Conservation (phyloP, 2,888 invertebrate species). For the Leptothorax acervorum region DNA sequence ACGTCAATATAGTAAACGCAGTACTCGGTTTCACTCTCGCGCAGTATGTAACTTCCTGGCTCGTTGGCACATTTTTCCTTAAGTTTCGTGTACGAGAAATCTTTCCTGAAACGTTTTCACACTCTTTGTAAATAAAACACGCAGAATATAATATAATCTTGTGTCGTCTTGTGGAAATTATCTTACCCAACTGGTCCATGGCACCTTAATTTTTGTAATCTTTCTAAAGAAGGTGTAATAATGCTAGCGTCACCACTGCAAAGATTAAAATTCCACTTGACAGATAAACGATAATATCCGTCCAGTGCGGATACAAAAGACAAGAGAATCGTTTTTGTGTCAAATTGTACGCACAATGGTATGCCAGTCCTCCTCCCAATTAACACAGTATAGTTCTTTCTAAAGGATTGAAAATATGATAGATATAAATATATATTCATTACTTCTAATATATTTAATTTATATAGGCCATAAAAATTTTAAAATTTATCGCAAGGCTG, state of each 20-base stretch:
- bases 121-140: neutral
- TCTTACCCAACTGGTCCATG: constrained; percentile 96
- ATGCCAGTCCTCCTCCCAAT: constrained; percentile 92
- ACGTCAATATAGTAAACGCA: constrained; percentile 94
- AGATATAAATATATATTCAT: neutral
- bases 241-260: constrained; percentile 89
- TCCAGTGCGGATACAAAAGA: constrained; percentile 94
- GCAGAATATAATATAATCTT: neutral
- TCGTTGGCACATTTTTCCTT: constrained; percentile 92
- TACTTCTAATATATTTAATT: neutral
- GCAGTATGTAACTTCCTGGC: constrained; percentile 92
- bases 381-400: constrained; percentile 91
- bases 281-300: constrained; percentile 93
- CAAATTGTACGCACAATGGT: constrained; percentile 91
- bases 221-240: constrained; percentile 92
- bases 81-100: constrained; percentile 94
- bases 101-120: constrained; percentile 88
- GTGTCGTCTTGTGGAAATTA: neutral
- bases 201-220: constrained; percentile 91
- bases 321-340: constrained; percentile 89
- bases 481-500: neutral
- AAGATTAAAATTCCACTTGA: constrained; percentile 96
- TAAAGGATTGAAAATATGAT: constrained; percentile 53
- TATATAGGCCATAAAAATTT: neutral
- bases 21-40: constrained; percentile 93